Conservation (phyloP, 2,113 vertebrate species). For the Megaceryle torquata region DNA sequence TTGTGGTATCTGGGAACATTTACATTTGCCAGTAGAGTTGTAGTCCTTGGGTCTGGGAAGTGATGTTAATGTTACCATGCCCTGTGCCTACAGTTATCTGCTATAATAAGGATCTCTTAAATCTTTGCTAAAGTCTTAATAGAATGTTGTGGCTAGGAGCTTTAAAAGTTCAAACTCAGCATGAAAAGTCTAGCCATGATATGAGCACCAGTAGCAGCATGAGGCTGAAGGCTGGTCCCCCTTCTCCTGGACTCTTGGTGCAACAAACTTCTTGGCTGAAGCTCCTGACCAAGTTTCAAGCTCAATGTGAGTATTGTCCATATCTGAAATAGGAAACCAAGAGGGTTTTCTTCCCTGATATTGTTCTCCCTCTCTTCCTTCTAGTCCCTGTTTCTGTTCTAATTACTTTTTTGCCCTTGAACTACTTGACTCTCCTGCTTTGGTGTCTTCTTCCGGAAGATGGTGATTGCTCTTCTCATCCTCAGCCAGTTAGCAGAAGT, state of each 20-base stretch:
- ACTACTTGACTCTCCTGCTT: not conserved
- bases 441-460: accelerated
- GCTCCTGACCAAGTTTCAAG: not conserved
- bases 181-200: not conserved
- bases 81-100: too few species aligned
- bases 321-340: not conserved
- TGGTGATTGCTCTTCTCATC: not conserved
- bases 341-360: not conserved
- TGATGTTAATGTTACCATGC: not conserved
- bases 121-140: not conserved
- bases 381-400: not conserved
- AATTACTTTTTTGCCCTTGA: not conserved
- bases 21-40: not conserved
- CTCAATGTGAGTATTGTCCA: not conserved
- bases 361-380: not conserved
- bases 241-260: not conserved
- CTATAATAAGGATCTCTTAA: accelerated
- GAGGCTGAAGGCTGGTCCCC: not conserved
- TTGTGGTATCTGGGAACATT: not conserved
- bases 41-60: not conserved
- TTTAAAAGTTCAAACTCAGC: not conserved
- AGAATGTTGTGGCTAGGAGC: not conserved
- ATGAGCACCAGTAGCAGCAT: not conserved
- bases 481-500: too few species aligned
- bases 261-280: not conserved